A percentile compares a stretch with the other conserved stretches of the same genome.
Evolutionary conservation across 1,140 invertebrate genomes (phyloP).

Genomic region (Pinna nobilis): DNA sequence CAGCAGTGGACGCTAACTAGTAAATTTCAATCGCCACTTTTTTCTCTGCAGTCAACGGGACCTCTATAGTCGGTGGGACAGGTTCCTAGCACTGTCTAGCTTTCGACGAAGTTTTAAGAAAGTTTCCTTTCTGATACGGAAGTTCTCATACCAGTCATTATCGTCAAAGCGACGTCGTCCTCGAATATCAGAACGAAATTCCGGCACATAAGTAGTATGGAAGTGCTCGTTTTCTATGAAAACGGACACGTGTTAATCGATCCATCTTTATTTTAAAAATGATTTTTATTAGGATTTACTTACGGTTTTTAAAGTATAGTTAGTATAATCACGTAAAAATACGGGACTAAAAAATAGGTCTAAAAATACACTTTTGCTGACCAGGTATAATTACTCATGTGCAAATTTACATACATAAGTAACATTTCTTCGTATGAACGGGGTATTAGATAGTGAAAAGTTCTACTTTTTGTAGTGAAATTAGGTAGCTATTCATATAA

Average conservation of each 20-base stretch:
- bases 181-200: not conserved
- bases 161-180: not conserved
- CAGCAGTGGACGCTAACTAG: not conserved
- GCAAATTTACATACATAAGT: not conserved
- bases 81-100: too few relatives aligned
- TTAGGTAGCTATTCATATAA: too few relatives aligned
- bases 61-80: too few relatives aligned
- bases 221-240: not conserved
- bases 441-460: not conserved
- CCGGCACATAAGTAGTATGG: not conserved
- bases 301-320: too few relatives aligned
- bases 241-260: not conserved
- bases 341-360: too few relatives aligned
- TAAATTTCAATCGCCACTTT: not conserved
- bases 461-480: too few relatives aligned
- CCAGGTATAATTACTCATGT: not conserved
- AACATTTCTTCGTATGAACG: not conserved
- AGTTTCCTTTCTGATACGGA: not conserved
- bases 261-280: not conserved
- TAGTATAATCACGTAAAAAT: too few relatives aligned
- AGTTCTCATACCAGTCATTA: not conserved
- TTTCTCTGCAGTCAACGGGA: too few relatives aligned
- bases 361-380: not conserved
- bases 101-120: not conserved
- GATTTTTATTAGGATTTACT: not conserved